phyloP scores from a whole-genome alignment of 2,888 invertebrate genomes.

The Ichneumoninae sp. region DNA sequence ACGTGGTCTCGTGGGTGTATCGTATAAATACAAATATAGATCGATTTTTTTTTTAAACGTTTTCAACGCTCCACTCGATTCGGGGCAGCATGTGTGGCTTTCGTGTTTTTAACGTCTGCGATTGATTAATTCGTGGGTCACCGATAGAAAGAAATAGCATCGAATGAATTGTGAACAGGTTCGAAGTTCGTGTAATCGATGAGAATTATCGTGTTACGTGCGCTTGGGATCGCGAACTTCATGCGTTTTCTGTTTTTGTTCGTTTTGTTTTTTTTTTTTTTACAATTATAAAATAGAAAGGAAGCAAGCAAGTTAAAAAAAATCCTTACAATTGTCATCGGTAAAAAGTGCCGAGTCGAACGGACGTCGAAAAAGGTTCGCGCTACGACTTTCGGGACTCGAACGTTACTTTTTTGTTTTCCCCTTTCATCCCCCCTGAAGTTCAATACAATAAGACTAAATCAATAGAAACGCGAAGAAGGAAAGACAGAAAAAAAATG shows the following conservation, averaged over 20 bases:
- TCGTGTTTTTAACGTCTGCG: background rate
- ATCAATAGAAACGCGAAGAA: conserved; percentile 60
- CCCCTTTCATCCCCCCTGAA: background rate
- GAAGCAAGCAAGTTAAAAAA: conserved; percentile 47
- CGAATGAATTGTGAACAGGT: conserved; percentile 17
- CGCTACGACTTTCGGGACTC: conserved; percentile 30
- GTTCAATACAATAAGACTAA: conserved; percentile 41
- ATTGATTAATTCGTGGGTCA: conserved; percentile 6
- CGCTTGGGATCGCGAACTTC: background rate
- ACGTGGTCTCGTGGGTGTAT: conserved; percentile 56
- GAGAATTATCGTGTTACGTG: conserved; percentile 17
- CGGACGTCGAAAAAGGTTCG: conserved; percentile 24
- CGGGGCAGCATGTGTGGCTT: conserved; percentile 2
- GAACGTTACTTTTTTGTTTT: conserved; percentile 20
- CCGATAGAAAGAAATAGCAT: conserved; percentile 14
- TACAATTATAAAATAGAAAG: conserved; percentile 46
- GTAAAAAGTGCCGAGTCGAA: conserved; percentile 39
- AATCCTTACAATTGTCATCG: conserved; percentile 41
- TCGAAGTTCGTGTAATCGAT: conserved; percentile 37
- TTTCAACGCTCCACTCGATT: conserved; percentile 17
- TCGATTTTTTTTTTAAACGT: conserved; percentile 2
- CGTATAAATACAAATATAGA: conserved; percentile 64
- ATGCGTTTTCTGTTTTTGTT: background rate
- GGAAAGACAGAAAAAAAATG: conserved; percentile 33
- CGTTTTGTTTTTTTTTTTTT: conserved; percentile 4